These are phyloP conservation scores for Protaetia brevitarsis DNA, from an alignment of 1,140 invertebrate genomes.

Conservation along the genomic window DNA sequence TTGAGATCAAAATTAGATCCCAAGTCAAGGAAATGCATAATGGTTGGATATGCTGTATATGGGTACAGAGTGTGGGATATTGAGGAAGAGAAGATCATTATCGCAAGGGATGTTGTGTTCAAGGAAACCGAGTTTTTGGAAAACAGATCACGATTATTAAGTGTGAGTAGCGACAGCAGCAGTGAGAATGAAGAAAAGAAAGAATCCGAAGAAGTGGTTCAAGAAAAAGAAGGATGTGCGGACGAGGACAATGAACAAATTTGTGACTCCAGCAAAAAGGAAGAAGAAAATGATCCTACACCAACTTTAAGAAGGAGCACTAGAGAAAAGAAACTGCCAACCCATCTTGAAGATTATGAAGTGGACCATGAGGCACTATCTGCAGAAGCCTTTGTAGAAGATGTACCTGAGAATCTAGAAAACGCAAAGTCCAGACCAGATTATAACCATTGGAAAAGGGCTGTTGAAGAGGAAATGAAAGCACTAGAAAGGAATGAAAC, in stretches of 20 bases:
- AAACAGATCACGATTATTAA: too few species aligned
- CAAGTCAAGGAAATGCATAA: too few species aligned
- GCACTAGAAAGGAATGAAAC: constrained; percentile 43
- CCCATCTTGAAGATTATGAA: constrained; percentile 18
- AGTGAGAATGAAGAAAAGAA: background rate
- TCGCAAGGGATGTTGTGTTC: too few species aligned
- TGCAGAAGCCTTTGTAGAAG: constrained; percentile 19
- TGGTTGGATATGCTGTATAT: too few species aligned
- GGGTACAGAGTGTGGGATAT: too few species aligned
- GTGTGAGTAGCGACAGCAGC: too few species aligned
- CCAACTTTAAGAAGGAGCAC: background rate
- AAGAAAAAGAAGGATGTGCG: background rate
- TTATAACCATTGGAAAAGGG: constrained; percentile 3
- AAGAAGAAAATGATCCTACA: background rate
- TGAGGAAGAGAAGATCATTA: too few species aligned
- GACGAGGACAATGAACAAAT: background rate
- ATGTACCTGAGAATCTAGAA: constrained; percentile 3
- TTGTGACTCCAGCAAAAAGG: too few species aligned
- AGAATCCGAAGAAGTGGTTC: too few species aligned
- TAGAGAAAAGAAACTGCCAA: background rate
- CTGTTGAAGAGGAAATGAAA: constrained; percentile 34
- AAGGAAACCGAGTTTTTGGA: too few species aligned
- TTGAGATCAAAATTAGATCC: too few species aligned
- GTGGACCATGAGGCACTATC: background rate
- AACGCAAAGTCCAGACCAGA: background rate